Percentiles rank a stretch among this genome's conserved stretches.
Evolutionary conservation across 2,113 vertebrate genomes (phyloP).

Genomic region (Callorhinus ursinus): DNA sequence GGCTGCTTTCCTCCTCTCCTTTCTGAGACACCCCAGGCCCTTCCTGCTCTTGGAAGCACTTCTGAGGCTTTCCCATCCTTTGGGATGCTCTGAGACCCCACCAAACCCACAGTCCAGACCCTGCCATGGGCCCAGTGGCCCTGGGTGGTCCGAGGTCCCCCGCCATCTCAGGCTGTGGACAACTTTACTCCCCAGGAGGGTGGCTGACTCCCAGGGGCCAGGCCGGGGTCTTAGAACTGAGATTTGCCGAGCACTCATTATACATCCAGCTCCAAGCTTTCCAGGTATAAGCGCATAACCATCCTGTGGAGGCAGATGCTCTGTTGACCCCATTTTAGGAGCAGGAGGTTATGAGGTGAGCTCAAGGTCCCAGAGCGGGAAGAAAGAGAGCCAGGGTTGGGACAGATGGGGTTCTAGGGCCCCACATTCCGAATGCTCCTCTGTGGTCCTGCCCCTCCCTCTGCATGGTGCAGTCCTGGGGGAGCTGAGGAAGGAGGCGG

Average conservation of each 20-base stretch:
- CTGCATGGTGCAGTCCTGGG: not conserved
- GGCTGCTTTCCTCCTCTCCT: not conserved
- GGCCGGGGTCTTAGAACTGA: not conserved
- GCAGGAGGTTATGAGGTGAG: not conserved
- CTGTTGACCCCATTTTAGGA: not conserved
- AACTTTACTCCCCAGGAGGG: not conserved
- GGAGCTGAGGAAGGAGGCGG: not conserved
- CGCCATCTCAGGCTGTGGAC: not conserved
- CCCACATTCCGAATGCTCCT: accelerated
- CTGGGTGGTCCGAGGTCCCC: not conserved
- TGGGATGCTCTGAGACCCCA: not conserved
- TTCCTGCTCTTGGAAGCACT: accelerated
- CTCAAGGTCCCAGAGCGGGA: not conserved
- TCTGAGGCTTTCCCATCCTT: not conserved
- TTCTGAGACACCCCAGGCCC: too few relatives aligned
- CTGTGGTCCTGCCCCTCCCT: accelerated
- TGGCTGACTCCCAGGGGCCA: not conserved
- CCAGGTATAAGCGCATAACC: not conserved
- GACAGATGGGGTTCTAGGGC: not conserved
- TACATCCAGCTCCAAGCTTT: not conserved
- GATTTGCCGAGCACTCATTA: not conserved
- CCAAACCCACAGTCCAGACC: not conserved
- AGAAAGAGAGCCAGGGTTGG: not conserved
- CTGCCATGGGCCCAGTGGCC: accelerated
- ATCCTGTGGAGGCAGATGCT: not conserved